Conservation (phyloP, 2,113 vertebrate species). For the Sorex fumeus region DNA sequence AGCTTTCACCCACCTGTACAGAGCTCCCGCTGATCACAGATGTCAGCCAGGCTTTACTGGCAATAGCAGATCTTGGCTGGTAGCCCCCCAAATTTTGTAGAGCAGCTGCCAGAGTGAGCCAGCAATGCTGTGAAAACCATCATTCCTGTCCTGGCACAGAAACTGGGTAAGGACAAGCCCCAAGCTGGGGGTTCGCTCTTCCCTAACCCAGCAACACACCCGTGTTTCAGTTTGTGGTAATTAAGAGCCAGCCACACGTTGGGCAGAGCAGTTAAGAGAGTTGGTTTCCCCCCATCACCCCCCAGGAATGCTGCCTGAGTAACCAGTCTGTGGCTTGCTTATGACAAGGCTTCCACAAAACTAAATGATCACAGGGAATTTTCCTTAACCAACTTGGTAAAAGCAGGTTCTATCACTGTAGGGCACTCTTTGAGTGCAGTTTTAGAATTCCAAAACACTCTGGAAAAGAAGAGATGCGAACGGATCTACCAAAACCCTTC, state of each 20-base stretch:
- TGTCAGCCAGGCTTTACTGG: not conserved
- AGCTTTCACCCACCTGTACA: slow-evolving; percentile 60
- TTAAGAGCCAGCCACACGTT: slow-evolving; percentile 74
- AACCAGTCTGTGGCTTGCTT: slow-evolving; percentile 76
- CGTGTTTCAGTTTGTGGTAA: slow-evolving; percentile 68
- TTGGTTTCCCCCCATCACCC: not conserved
- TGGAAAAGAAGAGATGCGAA: not conserved
- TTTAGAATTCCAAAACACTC: slow-evolving; percentile 45
- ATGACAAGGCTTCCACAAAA: slow-evolving; percentile 71
- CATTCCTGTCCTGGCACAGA: slow-evolving; percentile 24
- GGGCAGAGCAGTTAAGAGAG: slow-evolving; percentile 71
- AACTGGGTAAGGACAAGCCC: slow-evolving; percentile 24
- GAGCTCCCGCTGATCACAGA: slow-evolving; percentile 50
- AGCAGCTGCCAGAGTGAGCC: slow-evolving; percentile 36
- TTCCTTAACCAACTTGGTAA: slow-evolving; percentile 33
- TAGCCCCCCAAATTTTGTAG: not conserved
- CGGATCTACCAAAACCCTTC: slow-evolving; percentile 27
- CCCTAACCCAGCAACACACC: slow-evolving; percentile 40
- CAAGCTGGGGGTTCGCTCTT: not conserved
- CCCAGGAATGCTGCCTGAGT: slow-evolving; percentile 64
- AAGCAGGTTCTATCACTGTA: slow-evolving; percentile 1
- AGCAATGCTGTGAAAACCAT: slow-evolving; percentile 27
- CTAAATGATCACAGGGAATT: slow-evolving; percentile 57
- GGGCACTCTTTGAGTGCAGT: not conserved
- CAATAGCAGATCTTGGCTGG: slow-evolving; percentile 54